Evolutionary conservation across 2,113 vertebrate species (phyloP).

Genomic region (Mustela nigripes): DNA sequence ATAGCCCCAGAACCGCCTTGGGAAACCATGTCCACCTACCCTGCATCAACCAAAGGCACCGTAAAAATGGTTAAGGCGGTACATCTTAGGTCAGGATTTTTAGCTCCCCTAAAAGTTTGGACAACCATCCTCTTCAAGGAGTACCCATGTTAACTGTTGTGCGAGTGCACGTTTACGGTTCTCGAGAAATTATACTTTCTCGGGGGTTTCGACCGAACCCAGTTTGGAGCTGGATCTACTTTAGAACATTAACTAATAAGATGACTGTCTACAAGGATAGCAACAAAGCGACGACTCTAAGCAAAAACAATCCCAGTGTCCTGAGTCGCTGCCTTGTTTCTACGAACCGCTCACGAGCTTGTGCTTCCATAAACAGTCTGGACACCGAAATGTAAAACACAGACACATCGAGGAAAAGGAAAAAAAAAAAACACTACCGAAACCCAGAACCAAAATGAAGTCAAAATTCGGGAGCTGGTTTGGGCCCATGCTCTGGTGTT

Average conservation of each 20-base stretch:
- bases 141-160: background rate
- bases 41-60: background rate
- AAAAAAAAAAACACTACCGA: background rate
- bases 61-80: rapidly evolving
- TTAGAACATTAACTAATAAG: background rate
- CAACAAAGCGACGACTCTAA: background rate
- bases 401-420: background rate
- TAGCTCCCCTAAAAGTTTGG: too few relatives aligned
- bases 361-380: background rate
- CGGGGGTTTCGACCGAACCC: background rate
- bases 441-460: background rate
- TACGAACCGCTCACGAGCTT: background rate
- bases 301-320: background rate
- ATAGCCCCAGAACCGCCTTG: background rate
- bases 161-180: background rate
- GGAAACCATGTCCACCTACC: rapidly evolving
- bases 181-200: background rate
- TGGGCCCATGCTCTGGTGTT: background rate
- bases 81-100: background rate
- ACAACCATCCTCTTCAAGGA: background rate
- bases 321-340: background rate
- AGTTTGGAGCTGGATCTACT: background rate
- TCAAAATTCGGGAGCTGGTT: background rate
- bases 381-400: background rate
- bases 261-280: background rate